Conservation (phyloP, 2,888 invertebrate genomes). For the Melanchra persicariae region DNA sequence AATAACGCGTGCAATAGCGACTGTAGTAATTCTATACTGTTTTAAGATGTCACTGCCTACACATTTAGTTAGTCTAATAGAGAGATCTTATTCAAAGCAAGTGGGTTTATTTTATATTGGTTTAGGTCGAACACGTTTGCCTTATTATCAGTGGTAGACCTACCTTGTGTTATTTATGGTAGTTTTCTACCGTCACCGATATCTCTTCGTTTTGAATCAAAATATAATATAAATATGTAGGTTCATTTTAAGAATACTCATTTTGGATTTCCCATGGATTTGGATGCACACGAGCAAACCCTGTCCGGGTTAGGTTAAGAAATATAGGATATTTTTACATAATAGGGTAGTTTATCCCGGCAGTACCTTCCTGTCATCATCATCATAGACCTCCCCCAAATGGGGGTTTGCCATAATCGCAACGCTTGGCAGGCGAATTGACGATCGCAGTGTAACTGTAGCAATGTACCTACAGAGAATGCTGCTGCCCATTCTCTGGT, state of each 20-base stretch:
- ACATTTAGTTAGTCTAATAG: constrained; percentile 21
- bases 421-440: too few relatives aligned
- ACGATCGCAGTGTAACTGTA: too few relatives aligned
- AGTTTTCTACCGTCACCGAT: neutral
- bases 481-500: too few relatives aligned
- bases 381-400: too few relatives aligned
- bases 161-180: neutral
- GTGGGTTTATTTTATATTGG: constrained; percentile 14
- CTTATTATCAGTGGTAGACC: neutral
- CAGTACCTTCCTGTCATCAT: too few relatives aligned
- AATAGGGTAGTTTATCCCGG: neutral
- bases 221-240: neutral
- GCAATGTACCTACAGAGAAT: too few relatives aligned
- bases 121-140: neutral
- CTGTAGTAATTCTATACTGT: constrained; percentile 22
- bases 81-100: constrained; percentile 18
- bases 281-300: neutral
- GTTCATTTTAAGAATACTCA: neutral
- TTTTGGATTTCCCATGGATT: neutral
- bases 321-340: neutral
- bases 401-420: too few relatives aligned
- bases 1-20: constrained; percentile 18
- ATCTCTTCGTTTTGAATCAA: neutral
- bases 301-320: neutral
- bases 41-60: constrained; percentile 33